phyloP scores from a whole-genome alignment of 1,140 invertebrate species.

The Drosophila sucinea region DNA sequence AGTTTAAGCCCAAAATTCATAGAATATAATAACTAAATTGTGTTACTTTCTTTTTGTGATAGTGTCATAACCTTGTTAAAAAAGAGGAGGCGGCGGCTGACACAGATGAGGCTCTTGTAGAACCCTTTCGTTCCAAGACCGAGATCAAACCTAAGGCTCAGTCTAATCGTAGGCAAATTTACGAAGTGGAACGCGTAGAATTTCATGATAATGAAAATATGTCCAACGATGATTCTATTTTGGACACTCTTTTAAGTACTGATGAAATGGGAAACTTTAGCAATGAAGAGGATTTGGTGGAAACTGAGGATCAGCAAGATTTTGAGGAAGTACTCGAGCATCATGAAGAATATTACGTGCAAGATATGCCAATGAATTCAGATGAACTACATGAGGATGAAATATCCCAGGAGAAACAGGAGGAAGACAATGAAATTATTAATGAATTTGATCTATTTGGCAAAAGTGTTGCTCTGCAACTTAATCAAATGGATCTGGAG shows the following conservation, averaged over 20 bases:
- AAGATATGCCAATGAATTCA: neutral
- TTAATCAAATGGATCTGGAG: conserved; percentile 71
- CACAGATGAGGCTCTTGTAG: neutral
- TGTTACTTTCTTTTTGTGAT: neutral
- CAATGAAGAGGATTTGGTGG: conserved; percentile 26
- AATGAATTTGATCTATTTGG: conserved; percentile 68
- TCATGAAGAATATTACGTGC: conserved; percentile 2
- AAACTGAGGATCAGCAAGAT: conserved; percentile 1
- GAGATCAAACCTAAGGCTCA: conserved; percentile 17
- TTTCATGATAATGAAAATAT: conserved; percentile 22
- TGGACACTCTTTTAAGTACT: conserved; percentile 60
- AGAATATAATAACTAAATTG: neutral
- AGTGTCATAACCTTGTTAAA: neutral
- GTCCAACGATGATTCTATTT: conserved; percentile 59
- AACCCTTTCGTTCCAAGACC: neutral
- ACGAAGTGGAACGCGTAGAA: conserved; percentile 21
- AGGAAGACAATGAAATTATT: conserved; percentile 36
- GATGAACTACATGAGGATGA: conserved; percentile 30
- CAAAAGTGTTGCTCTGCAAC: conserved; percentile 60
- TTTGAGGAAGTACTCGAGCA: conserved; percentile 15
- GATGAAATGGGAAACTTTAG: conserved; percentile 37
- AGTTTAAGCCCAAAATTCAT: neutral
- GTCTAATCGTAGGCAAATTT: conserved; percentile 16
- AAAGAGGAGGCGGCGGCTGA: neutral
- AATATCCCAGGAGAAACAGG: conserved; percentile 49